These are phyloP conservation scores for Pogonocichla stellata DNA, from an alignment of 2,113 vertebrate species.

Conservation along the genomic window DNA sequence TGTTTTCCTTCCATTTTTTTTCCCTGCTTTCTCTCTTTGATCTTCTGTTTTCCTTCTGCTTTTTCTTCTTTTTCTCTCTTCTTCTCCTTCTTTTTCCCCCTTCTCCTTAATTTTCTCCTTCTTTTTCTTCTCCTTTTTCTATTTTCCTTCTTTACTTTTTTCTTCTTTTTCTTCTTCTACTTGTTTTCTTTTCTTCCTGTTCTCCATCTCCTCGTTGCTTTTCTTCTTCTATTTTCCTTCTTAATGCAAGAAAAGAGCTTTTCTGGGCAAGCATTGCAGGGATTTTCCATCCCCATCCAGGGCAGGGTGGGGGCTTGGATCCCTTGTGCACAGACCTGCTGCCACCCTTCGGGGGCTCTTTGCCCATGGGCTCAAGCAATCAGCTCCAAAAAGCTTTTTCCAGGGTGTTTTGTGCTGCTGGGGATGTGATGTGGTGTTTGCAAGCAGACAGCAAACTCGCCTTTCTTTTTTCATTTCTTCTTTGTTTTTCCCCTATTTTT, in stretches of 20 bases:
- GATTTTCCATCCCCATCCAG: background rate
- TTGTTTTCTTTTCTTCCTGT: background rate
- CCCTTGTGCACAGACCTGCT: background rate
- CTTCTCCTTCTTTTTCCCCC: background rate
- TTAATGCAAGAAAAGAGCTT: background rate
- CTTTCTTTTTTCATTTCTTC: background rate
- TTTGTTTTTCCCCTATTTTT: background rate
- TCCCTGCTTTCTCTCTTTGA: background rate
- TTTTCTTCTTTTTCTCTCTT: background rate
- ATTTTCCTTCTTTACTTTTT: background rate
- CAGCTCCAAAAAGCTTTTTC: background rate
- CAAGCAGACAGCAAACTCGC: background rate
- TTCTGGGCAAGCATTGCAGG: background rate
- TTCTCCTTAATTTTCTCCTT: fast-evolving
- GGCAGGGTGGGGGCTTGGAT: background rate
- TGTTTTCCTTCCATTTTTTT: background rate
- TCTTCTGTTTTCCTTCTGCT: background rate
- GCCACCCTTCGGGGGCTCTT: background rate
- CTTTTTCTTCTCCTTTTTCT: no score
- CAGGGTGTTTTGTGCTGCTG: background rate
- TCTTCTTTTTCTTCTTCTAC: background rate
- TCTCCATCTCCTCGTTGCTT: background rate
- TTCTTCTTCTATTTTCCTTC: background rate
- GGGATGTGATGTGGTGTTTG: background rate
- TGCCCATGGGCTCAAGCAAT: background rate